Conservation (phyloP, 1,140 invertebrate genomes). For the Holcopasites calliopsidis region DNA sequence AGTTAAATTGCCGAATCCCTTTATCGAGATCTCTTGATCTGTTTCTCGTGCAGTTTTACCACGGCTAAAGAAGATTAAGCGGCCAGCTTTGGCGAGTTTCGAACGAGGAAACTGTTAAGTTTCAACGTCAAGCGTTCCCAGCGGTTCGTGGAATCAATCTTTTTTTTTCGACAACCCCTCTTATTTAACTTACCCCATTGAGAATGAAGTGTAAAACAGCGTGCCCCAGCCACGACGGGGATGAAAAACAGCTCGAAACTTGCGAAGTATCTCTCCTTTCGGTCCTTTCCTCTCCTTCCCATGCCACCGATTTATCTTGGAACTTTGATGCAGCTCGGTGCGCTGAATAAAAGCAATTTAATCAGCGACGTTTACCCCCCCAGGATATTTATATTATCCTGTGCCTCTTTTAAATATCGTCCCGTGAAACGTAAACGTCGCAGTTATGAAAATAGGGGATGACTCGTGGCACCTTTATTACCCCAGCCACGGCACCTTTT, state of each 20-base stretch:
- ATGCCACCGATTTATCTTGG: neutral
- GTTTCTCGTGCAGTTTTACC: neutral
- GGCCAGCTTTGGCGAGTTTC: neutral
- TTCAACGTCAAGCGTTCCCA: neutral
- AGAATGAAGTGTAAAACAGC: neutral
- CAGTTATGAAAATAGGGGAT: too few species aligned
- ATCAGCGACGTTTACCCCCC: neutral
- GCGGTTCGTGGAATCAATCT: slow-evolving; percentile 22
- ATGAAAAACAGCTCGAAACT: slow-evolving; percentile 17
- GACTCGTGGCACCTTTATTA: neutral
- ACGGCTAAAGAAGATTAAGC: slow-evolving; percentile 26
- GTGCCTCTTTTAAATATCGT: neutral
- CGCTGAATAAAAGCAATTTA: neutral
- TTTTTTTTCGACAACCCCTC: neutral
- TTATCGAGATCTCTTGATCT: neutral
- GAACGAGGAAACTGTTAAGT: slow-evolving; percentile 16
- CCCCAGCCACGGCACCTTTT: neutral
- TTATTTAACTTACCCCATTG: slow-evolving; percentile 15
- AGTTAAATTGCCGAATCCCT: neutral
- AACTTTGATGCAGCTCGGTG: neutral
- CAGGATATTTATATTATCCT: neutral
- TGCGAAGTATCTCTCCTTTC: neutral
- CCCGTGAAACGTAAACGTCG: too few species aligned
- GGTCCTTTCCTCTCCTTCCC: neutral
- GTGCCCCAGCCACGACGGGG: neutral